Conservation (phyloP, 2,797 vertebrate genomes). For the Leuciscus waleckii region DNA sequence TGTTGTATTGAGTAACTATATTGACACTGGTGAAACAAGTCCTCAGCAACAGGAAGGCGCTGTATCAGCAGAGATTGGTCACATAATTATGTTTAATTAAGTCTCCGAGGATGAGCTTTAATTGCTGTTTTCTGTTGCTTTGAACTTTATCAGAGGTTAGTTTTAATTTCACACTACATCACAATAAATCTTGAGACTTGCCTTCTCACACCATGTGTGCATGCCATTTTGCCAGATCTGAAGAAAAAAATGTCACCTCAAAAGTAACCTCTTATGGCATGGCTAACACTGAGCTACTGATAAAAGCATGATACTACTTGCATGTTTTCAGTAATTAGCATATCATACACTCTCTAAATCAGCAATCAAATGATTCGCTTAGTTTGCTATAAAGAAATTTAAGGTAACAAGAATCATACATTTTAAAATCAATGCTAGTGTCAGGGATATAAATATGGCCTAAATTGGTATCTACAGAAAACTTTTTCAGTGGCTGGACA, state of each 20-base stretch:
- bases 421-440: neutral
- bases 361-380: neutral
- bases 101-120: slow-evolving; percentile 30
- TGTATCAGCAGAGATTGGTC: slow-evolving; percentile 26
- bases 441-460: neutral
- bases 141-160: slow-evolving; percentile 4
- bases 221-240: neutral
- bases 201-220: too few species aligned
- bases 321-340: neutral
- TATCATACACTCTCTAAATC: neutral
- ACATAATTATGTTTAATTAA: slow-evolving; percentile 26
- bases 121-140: slow-evolving; percentile 13
- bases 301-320: neutral
- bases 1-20: neutral
- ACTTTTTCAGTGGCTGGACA: neutral
- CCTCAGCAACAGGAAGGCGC: neutral
- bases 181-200: neutral
- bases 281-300: neutral
- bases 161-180: neutral
- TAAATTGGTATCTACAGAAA: neutral
- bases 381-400: neutral
- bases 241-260: neutral
- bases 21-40: neutral
- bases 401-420: neutral
- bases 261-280: neutral